Evolutionary conservation across 2,888 invertebrate genomes (phyloP), one percentile per base, ranked within the genome.

Genomic region (Exephanes ischioxanthus): DNA sequence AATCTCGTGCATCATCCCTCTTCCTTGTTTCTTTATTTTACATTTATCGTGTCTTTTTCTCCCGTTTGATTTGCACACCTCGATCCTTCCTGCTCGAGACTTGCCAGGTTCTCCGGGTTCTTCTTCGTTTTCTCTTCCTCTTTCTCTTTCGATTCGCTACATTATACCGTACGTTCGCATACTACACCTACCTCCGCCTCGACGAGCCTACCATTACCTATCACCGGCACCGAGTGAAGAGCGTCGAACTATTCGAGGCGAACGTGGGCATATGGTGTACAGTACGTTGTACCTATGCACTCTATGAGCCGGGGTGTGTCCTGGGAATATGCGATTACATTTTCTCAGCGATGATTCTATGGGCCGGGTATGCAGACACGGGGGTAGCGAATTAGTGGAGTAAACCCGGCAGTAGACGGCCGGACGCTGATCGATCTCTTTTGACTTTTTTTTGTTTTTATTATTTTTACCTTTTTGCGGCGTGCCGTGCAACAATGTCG

Each of bases 1-100:
- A 93, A 93, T 93, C 92, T 90, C 90, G 90, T 87, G 89, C 90
- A 90, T 89, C 90, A 88, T 88, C 85, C 84, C 76, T 76, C 76
- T 68, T 84, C 80, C 78, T 67, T 72, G 67, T 78, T 81, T 75
- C 83, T 81, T 82, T 77, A 71, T 80, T 80, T 71, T 61, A 16
- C 55, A 5, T 30, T 70, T 26, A 30, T 67, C 41, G 16, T 63
- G 68, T 51, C 14, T 41, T 48, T 70, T 73, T 81, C 67, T 79
- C 70, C 67, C 41, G 16, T 68, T n/a, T 45, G 63, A 71, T 80
- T 84, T 75, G 63, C 71, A 51, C 66, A 79, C 80, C 30, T 48
- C 22, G 67, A 58, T 67, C 33, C 26, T 80, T 41, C 51, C 63
- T 14, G 19, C 72, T 61, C 70, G 63, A 30, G 16, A 14, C 55